Evolutionary conservation across 2,797 vertebrate genomes (phyloP).

Genomic region (Catostomus latipinnis): DNA sequence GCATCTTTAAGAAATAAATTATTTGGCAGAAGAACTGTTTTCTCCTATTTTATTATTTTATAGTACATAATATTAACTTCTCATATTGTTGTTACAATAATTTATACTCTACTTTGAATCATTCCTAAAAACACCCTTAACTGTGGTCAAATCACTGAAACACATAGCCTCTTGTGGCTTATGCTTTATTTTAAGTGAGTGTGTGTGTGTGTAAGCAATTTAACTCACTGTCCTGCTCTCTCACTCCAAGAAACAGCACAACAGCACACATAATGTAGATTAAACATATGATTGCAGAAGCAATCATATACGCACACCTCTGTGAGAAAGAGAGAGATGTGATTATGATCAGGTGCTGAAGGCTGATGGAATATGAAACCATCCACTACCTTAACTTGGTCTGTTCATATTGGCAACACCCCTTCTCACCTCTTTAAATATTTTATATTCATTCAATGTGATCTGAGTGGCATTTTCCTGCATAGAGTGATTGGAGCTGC

Average conservation of each 20-base stretch:
- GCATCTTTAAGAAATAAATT: too few species aligned
- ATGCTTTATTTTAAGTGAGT: neutral
- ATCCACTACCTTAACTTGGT: neutral
- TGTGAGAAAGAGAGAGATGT: conserved; percentile 59
- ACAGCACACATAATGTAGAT: conserved; percentile 88
- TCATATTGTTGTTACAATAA: too few species aligned
- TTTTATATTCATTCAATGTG: conserved; percentile 77
- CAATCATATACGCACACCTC: conserved; percentile 89
- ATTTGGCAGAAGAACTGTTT: too few species aligned
- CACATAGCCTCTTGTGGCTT: too few species aligned
- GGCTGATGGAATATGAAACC: neutral
- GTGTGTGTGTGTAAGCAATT: neutral
- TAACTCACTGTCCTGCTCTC: conserved; percentile 84
- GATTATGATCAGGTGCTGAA: neutral
- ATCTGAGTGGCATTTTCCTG: conserved; percentile 69
- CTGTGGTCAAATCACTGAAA: neutral
- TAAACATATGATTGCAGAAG: conserved; percentile 85
- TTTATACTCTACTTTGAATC: too few species aligned
- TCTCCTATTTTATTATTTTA: too few species aligned
- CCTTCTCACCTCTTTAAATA: conserved; percentile 59
- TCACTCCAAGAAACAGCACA: conserved; percentile 85
- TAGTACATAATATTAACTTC: too few species aligned
- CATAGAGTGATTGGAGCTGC: conserved; percentile 47
- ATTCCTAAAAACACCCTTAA: too few species aligned
- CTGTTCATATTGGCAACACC: conserved; percentile 30